Evolutionary conservation across 2,113 vertebrate species (phyloP), one percentile per base, ranked within the genome.

Genomic region (Hippocampus mohnikei): DNA sequence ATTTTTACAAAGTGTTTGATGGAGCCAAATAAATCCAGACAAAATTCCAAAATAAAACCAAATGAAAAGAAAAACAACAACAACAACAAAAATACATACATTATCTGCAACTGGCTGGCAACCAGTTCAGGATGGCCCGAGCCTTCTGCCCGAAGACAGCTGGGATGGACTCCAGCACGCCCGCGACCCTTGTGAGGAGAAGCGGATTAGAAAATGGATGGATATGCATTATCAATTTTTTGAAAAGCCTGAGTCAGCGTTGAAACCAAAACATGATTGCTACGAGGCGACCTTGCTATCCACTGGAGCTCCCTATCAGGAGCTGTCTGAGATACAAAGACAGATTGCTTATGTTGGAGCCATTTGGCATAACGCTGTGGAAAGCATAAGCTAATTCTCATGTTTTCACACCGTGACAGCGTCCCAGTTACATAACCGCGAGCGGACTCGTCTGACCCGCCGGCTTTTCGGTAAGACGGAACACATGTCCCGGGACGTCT

Each of bases 401-500:
- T 70, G 70, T 74, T 80, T 74, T 83, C 37, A 52, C 72, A 70
- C 25, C 7, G 8, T 37, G 11, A 42, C 18, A 9, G 37, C 65
- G 8, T 75, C 6, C 74, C 50, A 0, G 21, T 88, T 84, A 71
- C 13, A 16, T 82, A 79, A 84, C 33, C 15, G 1, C 20, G 18
- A 67, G 46, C 27, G 59, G 68, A 75, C 69, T 61, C 62, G 56
- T 67, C 61, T 77, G 73, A 67, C 69, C 67, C 12, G 52, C n/a
- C 40, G 41, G 72, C 67, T 80, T 61, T 52, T 72, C 40, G 58
- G 65, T 74, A 42, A 76, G 58, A 33, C 7, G 55, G 66, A 83
- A 70, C 80, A 74, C 78, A 69, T 77, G 76, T 84, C 72, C 61
- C 1, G 11, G 18, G 74, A 70, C 37, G 70, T 72, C 76, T 84